Percentiles rank a stretch among this genome's conserved stretches.
Evolutionary conservation across 2,888 invertebrate species (phyloP).

Genomic region (Limnephilus lunatus): DNA sequence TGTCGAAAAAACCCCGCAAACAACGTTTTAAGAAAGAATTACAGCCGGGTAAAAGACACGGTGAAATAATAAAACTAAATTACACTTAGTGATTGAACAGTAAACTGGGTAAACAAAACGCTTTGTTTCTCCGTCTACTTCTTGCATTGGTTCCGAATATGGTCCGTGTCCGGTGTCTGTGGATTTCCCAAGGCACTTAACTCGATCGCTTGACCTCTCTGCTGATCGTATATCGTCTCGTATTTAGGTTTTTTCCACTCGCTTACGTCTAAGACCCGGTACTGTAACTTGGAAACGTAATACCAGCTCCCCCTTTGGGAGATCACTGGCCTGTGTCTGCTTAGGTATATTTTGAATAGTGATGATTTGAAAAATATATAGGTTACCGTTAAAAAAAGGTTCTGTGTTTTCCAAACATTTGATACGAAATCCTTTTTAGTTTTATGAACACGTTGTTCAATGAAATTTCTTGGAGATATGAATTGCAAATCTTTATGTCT

Average conservation of each 20-base stretch:
- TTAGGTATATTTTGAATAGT: too few relatives aligned
- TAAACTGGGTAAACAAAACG: not conserved
- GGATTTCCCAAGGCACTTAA: slow-evolving; percentile 9
- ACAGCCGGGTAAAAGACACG: not conserved
- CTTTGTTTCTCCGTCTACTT: not conserved
- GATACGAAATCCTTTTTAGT: too few relatives aligned
- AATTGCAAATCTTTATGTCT: too few relatives aligned
- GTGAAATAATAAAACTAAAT: not conserved
- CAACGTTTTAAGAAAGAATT: too few relatives aligned
- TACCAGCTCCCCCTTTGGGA: not conserved
- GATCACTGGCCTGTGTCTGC: not conserved
- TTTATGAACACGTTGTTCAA: too few relatives aligned
- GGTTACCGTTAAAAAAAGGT: too few relatives aligned
- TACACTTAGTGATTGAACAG: not conserved
- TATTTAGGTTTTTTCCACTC: not conserved
- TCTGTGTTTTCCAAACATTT: too few relatives aligned
- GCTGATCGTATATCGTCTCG: not conserved
- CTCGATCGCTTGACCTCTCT: slow-evolving; percentile 2
- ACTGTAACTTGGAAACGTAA: not conserved
- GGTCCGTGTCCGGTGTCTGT: not conserved
- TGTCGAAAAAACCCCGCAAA: too few relatives aligned
- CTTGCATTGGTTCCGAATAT: not conserved
- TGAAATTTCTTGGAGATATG: too few relatives aligned
- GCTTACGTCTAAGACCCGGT: not conserved
- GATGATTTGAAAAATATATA: too few relatives aligned